Evolutionary conservation across 2,888 invertebrate genomes (phyloP).

Genomic region (Cantharis rufa): DNA sequence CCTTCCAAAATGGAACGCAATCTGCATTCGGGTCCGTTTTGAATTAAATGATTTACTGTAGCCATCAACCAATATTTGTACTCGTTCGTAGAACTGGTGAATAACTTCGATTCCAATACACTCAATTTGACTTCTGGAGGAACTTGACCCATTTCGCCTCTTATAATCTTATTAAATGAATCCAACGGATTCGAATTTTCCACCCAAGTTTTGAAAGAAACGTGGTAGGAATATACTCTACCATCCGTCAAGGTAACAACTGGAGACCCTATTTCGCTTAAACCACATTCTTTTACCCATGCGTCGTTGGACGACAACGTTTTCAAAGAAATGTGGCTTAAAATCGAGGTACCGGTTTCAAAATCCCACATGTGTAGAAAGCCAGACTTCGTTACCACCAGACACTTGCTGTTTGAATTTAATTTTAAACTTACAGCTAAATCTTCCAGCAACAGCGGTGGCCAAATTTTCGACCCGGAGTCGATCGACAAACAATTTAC

Average conservation of each 20-base stretch:
- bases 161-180: conserved; percentile 58
- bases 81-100: conserved; percentile 72
- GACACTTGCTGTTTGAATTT: conserved; percentile 56
- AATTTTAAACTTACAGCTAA: conserved; percentile 63
- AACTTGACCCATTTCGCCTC: conserved; percentile 48
- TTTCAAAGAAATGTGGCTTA: conserved; percentile 65
- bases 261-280: conserved; percentile 70
- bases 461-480: conserved; percentile 57
- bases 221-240: conserved; percentile 80
- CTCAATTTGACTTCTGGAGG: conserved; percentile 60
- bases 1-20: conserved; percentile 76
- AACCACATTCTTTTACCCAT: conserved; percentile 63
- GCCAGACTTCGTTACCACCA: conserved; percentile 63
- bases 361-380: conserved; percentile 66
- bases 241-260: conserved; percentile 84
- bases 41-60: conserved; percentile 62
- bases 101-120: conserved; percentile 75
- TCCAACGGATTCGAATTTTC: conserved; percentile 60
- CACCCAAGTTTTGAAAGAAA: conserved; percentile 75
- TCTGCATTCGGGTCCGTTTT: conserved; percentile 74
- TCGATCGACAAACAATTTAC: conserved; percentile 66
- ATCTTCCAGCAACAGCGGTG: conserved; percentile 62
- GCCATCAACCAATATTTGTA: conserved; percentile 75
- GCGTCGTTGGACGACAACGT: conserved; percentile 63
- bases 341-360: conserved; percentile 55